Conservation (phyloP, 35 echinoderm and acorn worm species). For the Anneissia japonica region DNA sequence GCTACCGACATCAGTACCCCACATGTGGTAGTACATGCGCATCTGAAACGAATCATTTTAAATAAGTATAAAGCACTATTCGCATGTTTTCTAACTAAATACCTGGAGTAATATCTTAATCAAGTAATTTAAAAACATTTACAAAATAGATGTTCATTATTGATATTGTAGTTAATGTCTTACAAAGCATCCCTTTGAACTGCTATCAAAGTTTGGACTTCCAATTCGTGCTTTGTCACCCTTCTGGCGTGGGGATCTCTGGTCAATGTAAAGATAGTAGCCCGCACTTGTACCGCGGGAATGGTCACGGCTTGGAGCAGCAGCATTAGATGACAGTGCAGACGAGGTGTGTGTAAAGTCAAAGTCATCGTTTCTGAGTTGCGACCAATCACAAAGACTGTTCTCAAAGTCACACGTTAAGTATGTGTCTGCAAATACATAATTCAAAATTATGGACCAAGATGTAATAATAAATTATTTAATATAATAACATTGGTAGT, state of each 20-base stretch:
- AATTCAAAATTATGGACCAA: too few species aligned
- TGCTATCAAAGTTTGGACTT: slow-evolving; percentile 3
- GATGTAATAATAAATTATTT: too few species aligned
- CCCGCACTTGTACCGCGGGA: slow-evolving; percentile 25
- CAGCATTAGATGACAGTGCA: neutral
- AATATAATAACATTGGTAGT: too few species aligned
- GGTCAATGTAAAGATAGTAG: slow-evolving; percentile 32
- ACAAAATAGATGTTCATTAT: too few species aligned
- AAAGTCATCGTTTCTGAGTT: neutral
- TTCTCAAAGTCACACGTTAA: slow-evolving; percentile 56
- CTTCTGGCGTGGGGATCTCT: neutral
- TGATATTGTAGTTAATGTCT: too few species aligned
- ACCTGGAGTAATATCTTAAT: too few species aligned
- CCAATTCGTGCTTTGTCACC: slow-evolving; percentile 8
- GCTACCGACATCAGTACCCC: slow-evolving; percentile 39
- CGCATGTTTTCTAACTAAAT: too few species aligned
- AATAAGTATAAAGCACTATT: neutral
- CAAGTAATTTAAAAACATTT: too few species aligned
- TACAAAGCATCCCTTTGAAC: neutral
- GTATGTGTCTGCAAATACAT: slow-evolving; percentile 1
- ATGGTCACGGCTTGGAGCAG: slow-evolving; percentile 62
- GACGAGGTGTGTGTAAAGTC: slow-evolving; percentile 30
- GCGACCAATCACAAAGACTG: slow-evolving; percentile 19
- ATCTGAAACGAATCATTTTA: neutral
- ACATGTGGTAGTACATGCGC: slow-evolving; percentile 59